A percentile compares a stretch with the other conserved stretches of the same genome.
Conservation (phyloP, 2,888 invertebrate genomes). For the Nomada fucata region DNA sequence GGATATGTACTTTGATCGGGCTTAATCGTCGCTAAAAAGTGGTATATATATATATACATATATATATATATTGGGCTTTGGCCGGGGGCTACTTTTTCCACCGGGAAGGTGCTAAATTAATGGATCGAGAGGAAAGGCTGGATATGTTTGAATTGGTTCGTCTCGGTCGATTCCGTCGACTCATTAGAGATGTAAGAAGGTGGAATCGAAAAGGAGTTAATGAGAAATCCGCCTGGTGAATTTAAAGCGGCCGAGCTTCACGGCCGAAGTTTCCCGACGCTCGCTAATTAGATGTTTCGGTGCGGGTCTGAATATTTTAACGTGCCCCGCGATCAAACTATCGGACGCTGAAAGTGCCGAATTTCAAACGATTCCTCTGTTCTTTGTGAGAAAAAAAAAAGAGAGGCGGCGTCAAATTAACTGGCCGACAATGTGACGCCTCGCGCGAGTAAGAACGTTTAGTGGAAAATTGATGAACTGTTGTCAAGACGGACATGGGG, state of each 20-base stretch:
- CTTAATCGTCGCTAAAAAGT: conserved; percentile 24
- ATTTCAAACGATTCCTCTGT: conserved; percentile 22
- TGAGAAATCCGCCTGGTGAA: conserved; percentile 37
- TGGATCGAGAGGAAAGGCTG: conserved; percentile 26
- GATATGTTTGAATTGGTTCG: conserved; percentile 29
- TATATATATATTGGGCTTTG: not conserved
- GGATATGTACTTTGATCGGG: conserved; percentile 27
- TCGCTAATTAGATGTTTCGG: conserved; percentile 28
- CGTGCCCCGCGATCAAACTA: conserved; percentile 5
- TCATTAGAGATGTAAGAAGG: conserved; percentile 32
- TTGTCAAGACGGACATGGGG: too few species aligned
- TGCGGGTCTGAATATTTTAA: conserved; percentile 22
- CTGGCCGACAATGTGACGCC: not conserved
- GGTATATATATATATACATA: conserved; percentile 9
- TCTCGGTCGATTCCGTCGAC: conserved; percentile 2
- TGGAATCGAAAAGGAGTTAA: conserved; percentile 46
- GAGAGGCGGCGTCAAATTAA: not conserved
- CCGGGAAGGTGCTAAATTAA: conserved; percentile 32
- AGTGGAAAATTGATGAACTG: not conserved
- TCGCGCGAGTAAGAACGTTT: not conserved
- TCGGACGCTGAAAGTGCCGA: not conserved
- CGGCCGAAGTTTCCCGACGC: conserved; percentile 36
- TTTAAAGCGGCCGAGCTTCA: conserved; percentile 14
- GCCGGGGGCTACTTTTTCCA: conserved; percentile 13
- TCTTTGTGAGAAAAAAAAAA: conserved; percentile 4